Evolutionary conservation across 2,888 invertebrate species (phyloP).

Genomic region (Archips crataeganus): DNA sequence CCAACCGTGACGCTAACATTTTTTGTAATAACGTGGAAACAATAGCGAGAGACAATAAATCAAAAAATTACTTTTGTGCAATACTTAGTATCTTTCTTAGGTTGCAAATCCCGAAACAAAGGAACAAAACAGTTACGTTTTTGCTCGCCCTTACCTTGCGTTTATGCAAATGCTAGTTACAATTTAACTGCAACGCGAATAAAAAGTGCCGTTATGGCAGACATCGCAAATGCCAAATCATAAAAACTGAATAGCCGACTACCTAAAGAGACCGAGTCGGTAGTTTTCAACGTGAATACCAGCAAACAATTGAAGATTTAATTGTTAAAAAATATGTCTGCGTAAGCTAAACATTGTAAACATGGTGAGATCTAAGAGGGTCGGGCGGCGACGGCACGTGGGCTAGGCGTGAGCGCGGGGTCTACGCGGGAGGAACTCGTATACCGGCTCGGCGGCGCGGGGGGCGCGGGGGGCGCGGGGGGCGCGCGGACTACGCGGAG

Average conservation of each 20-base stretch:
- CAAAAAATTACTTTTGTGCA: conserved; percentile 79
- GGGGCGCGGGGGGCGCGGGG: conserved; percentile 62
- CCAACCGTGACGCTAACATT: conserved; percentile 67
- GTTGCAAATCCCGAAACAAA: conserved; percentile 74
- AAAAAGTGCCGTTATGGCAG: conserved; percentile 71
- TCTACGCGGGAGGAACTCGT: conserved; percentile 90
- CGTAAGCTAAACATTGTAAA: conserved; percentile 5
- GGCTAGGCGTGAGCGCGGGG: conserved; percentile 57
- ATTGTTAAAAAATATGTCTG: conserved; percentile 19
- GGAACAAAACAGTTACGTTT: conserved; percentile 75
- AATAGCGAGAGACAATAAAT: conserved; percentile 74
- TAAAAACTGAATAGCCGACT: conserved; percentile 73
- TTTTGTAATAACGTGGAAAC: conserved; percentile 63
- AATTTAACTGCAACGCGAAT: conserved; percentile 77
- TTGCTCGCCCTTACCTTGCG: conserved; percentile 76
- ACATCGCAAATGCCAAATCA: conserved; percentile 69
- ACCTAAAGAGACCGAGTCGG: conserved; percentile 70
- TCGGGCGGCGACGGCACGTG: conserved; percentile 53
- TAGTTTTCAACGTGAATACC: conserved; percentile 60
- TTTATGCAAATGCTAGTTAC: conserved; percentile 84
- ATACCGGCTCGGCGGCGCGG: conserved; percentile 87
- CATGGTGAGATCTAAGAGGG: conserved; percentile 30
- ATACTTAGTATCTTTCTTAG: conserved; percentile 63
- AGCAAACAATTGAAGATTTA: conserved; percentile 49
- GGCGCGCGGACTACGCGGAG: conserved; percentile 75